Percentiles rank a stretch among this genome's conserved stretches.
These are phyloP conservation scores for Carassius carassius DNA, from an alignment of 2,113 vertebrate genomes.

Conservation along the genomic window DNA sequence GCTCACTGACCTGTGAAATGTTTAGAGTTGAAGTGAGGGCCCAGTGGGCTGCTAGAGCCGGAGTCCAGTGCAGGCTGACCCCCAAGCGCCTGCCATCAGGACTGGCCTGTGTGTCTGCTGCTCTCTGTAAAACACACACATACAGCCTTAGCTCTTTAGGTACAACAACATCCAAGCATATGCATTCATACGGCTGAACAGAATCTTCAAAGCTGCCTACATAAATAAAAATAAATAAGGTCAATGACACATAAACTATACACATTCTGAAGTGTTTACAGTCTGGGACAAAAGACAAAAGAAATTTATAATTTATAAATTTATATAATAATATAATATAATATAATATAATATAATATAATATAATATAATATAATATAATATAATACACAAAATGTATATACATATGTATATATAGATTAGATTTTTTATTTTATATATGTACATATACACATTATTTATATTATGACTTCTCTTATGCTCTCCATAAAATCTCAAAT, in stretches of 20 bases:
- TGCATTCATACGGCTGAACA: not conserved
- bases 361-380: too few relatives aligned
- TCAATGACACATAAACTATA: not conserved
- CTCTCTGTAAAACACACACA: constrained; percentile 45
- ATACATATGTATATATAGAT: too few relatives aligned
- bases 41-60: constrained; percentile 78
- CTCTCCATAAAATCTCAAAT: too few relatives aligned
- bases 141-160: not conserved
- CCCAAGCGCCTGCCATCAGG: constrained; percentile 78
- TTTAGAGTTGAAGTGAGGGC: constrained; percentile 78
- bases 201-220: not conserved
- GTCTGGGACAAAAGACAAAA: not conserved
- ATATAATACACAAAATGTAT: too few relatives aligned
- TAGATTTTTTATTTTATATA: too few relatives aligned
- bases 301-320: too few relatives aligned
- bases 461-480: too few relatives aligned
- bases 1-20: constrained; percentile 76
- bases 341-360: too few relatives aligned
- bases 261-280: not conserved
- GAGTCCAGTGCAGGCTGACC: constrained; percentile 72
- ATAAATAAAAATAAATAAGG: not conserved
- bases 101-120: constrained; percentile 67
- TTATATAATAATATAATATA: too few relatives aligned
- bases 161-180: not conserved
- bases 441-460: too few relatives aligned